phyloP scores from a whole-genome alignment of 2,888 invertebrate species.

The Dendrolimus pini region DNA sequence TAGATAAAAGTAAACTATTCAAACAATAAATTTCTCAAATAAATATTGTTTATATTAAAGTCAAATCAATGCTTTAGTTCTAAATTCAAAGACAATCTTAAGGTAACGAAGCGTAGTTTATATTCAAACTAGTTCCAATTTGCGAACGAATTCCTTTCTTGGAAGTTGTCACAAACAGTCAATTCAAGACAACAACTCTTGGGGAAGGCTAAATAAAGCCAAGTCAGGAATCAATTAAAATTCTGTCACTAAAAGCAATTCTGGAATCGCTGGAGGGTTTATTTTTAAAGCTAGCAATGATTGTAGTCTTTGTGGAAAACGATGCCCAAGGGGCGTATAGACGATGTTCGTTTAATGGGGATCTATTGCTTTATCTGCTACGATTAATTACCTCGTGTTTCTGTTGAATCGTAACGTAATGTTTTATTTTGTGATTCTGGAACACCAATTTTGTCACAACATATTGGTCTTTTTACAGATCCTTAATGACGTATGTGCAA shows the following conservation, averaged over 20 bases:
- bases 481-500: no score
- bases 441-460: no score
- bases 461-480: no score
- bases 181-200: conserved; percentile 1
- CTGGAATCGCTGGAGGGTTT: conserved; percentile 25
- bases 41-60: no score
- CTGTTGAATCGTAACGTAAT: conserved; percentile 15
- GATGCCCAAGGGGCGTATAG: conserved; percentile 39
- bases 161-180: conserved; percentile 4
- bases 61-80: no score
- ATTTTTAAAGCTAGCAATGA: conserved; percentile 40
- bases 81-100: no score
- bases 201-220: conserved; percentile 11
- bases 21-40: no score
- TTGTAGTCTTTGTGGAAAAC: conserved; percentile 32
- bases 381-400: conserved; percentile 24
- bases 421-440: conserved; percentile 9
- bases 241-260: conserved; percentile 31
- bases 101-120: no score
- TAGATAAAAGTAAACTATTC: no score
- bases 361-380: conserved; percentile 40
- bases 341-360: conserved; percentile 51
- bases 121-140: no score
- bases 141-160: background rate
- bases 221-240: conserved; percentile 36